Evolutionary conservation across 1,140 invertebrate species (phyloP).

Genomic region (Drosophila carrolli): DNA sequence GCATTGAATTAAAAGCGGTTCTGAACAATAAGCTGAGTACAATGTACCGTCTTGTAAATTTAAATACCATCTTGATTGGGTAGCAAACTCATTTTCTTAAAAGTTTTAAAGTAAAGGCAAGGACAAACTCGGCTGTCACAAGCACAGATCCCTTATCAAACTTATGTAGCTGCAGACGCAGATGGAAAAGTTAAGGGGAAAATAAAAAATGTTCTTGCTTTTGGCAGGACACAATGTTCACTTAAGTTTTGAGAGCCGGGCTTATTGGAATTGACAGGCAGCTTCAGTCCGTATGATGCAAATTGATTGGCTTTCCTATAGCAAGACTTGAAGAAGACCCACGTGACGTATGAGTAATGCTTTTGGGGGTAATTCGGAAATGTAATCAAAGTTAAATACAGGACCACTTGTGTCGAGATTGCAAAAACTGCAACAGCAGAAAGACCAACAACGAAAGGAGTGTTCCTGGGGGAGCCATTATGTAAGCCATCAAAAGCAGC

Average conservation of each 20-base stretch:
- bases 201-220: constrained; percentile 16
- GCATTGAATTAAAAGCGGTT: not conserved
- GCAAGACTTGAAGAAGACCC: not conserved
- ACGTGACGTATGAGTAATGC: constrained; percentile 28
- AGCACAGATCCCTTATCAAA: constrained; percentile 36
- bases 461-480: constrained; percentile 27
- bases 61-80: constrained; percentile 19
- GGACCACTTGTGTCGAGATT: not conserved
- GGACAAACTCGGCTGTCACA: constrained; percentile 27
- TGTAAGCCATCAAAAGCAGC: constrained; percentile 27
- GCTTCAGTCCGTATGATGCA: constrained; percentile 14
- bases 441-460: constrained; percentile 4
- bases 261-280: constrained; percentile 68
- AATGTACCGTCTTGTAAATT: not conserved
- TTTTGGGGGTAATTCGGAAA: constrained; percentile 4
- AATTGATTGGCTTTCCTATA: constrained; percentile 60
- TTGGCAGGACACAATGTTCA: constrained; percentile 17
- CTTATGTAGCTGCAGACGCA: constrained; percentile 22
- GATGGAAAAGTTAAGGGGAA: constrained; percentile 15
- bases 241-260: constrained; percentile 39
- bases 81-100: constrained; percentile 9
- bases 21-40: constrained; percentile 1
- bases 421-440: constrained; percentile 2
- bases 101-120: constrained; percentile 17
- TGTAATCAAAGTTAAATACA: constrained; percentile 51